These are phyloP conservation scores for Orthonyx spaldingii DNA, from an alignment of 2,113 vertebrate species.

Conservation along the genomic window DNA sequence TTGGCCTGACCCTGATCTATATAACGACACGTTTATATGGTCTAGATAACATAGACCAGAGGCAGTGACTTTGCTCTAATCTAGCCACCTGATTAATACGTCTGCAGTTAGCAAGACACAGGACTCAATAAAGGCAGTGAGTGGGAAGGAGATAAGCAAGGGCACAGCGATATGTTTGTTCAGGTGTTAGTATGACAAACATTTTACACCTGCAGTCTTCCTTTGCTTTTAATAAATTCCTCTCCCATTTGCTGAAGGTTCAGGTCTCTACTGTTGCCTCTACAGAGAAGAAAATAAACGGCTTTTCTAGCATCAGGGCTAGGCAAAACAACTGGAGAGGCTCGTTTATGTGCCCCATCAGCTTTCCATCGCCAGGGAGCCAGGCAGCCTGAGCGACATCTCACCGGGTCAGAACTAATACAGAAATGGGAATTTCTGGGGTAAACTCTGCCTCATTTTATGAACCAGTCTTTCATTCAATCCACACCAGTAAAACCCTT, in stretches of 20 bases:
- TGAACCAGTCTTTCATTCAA: not conserved
- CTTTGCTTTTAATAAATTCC: not conserved
- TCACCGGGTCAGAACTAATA: not conserved
- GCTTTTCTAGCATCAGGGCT: not conserved
- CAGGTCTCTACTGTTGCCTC: not conserved
- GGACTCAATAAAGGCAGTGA: not conserved
- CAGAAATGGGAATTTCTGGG: not conserved
- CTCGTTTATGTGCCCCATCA: not conserved
- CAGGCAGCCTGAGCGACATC: not conserved
- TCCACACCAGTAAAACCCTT: not conserved
- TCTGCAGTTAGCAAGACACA: not conserved
- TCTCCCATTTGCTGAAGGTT: not conserved
- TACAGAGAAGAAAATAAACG: not conserved
- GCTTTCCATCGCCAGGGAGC: not conserved
- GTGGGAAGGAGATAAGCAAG: slow-evolving; percentile 42
- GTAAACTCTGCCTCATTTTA: not conserved
- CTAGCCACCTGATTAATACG: not conserved
- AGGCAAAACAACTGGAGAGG: not conserved
- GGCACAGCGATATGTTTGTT: not conserved
- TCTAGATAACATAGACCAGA: not conserved
- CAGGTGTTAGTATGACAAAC: slow-evolving; percentile 39
- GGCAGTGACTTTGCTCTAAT: not conserved
- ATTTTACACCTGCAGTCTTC: slow-evolving; percentile 17
- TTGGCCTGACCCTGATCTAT: not conserved
- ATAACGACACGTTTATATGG: not conserved